Percentiles rank a stretch among this genome's conserved stretches.
Evolutionary conservation across 2,888 invertebrate species (phyloP).

Genomic region (Eudasyphora cyanicolor): DNA sequence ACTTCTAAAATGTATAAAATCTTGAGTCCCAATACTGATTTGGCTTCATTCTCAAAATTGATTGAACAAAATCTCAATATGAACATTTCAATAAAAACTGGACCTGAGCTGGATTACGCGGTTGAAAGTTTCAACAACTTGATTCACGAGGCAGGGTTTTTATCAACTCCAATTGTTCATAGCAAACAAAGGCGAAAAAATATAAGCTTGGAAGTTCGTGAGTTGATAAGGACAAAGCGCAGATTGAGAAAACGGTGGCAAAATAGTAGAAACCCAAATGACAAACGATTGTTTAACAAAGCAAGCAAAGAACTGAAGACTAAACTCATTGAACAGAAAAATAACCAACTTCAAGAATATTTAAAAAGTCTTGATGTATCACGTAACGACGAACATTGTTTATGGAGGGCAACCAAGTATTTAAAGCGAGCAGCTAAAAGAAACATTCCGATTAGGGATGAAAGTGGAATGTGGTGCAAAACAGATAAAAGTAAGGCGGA

Average conservation of each 20-base stretch:
- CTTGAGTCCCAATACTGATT: too few species aligned
- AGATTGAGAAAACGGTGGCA: slow-evolving; percentile 44
- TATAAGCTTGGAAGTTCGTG: slow-evolving; percentile 3
- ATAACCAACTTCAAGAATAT: not conserved
- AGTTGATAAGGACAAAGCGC: slow-evolving; percentile 37
- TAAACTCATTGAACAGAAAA: not conserved
- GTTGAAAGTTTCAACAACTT: slow-evolving; percentile 32
- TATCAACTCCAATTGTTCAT: slow-evolving; percentile 30
- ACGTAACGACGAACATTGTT: not conserved
- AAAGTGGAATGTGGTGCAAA: slow-evolving; percentile 16
- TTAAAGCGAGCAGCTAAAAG: slow-evolving; percentile 27
- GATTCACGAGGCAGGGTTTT: slow-evolving; percentile 21
- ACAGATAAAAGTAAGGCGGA: slow-evolving; percentile 14
- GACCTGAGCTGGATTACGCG: slow-evolving; percentile 24
- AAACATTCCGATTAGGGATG: slow-evolving; percentile 31
- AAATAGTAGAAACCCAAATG: slow-evolving; percentile 12
- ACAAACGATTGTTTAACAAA: slow-evolving; percentile 30
- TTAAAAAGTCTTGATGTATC: slow-evolving; percentile 9
- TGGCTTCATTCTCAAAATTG: not conserved
- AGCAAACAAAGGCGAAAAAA: not conserved
- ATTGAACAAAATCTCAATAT: slow-evolving; percentile 14
- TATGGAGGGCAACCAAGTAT: slow-evolving; percentile 40
- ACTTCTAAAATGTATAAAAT: too few species aligned
- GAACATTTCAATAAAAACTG: slow-evolving; percentile 18
- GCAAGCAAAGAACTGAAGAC: slow-evolving; percentile 29